These are phyloP conservation scores for Campoplex capitator DNA, from an alignment of 2,888 invertebrate species.

Conservation along the genomic window DNA sequence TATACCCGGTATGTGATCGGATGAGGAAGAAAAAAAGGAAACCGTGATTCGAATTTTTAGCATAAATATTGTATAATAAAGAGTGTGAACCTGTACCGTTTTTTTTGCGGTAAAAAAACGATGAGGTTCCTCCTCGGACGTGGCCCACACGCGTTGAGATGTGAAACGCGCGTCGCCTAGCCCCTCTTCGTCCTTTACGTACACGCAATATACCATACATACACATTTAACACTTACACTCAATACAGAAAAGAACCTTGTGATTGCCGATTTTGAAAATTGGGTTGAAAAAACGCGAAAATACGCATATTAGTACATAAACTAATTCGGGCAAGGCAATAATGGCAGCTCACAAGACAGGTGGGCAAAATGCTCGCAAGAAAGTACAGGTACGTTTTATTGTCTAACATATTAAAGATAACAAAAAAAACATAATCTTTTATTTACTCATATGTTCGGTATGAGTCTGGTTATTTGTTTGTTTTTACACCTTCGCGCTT, in stretches of 20 bases:
- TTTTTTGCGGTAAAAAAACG: slow-evolving; percentile 40
- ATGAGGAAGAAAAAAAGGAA: slow-evolving; percentile 8
- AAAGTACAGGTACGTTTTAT: slow-evolving; percentile 85
- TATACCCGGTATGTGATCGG: slow-evolving; percentile 52
- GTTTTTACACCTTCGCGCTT: neutral
- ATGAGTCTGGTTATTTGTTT: neutral
- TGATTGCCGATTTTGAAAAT: slow-evolving; percentile 26
- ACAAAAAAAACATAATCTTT: neutral
- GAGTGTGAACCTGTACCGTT: neutral
- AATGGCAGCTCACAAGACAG: slow-evolving; percentile 85
- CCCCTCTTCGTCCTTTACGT: slow-evolving; percentile 54
- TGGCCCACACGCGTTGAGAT: slow-evolving; percentile 60
- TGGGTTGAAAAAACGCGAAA: slow-evolving; percentile 1
- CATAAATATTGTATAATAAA: neutral
- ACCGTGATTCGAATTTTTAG: neutral
- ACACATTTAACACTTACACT: neutral
- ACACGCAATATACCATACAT: neutral
- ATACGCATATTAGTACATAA: slow-evolving; percentile 34
- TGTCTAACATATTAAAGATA: neutral
- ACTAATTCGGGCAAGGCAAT: slow-evolving; percentile 52
- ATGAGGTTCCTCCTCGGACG: slow-evolving; percentile 67
- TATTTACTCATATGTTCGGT: neutral
- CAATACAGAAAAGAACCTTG: slow-evolving; percentile 1
- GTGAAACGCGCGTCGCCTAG: slow-evolving; percentile 66
- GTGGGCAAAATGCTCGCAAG: slow-evolving; percentile 85